phyloP scores from a whole-genome alignment of 1,140 invertebrate genomes.

The Brachionus rubens region DNA sequence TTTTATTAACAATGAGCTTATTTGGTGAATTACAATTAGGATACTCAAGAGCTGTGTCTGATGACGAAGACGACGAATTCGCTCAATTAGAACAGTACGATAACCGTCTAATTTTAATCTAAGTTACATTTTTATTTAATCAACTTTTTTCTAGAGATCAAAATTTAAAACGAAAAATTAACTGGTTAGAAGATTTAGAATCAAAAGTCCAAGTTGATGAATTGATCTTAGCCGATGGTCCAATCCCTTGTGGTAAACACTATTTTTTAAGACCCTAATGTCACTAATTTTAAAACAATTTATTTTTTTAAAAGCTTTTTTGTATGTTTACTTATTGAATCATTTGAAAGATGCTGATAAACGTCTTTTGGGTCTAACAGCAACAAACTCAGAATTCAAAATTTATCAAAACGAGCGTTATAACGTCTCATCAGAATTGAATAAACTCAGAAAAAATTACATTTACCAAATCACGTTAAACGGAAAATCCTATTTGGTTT shows the following conservation, averaged over 20 bases:
- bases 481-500: slow-evolving; percentile 5
- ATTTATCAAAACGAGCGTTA: background rate
- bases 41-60: slow-evolving; percentile 27
- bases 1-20: slow-evolving; percentile 28
- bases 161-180: slow-evolving; percentile 26
- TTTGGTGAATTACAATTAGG: slow-evolving; percentile 45
- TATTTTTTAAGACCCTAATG: background rate
- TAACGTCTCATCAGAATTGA: background rate
- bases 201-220: slow-evolving; percentile 33
- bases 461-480: slow-evolving; percentile 21
- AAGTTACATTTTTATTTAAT: background rate
- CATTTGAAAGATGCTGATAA: slow-evolving; percentile 18
- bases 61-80: slow-evolving; percentile 39
- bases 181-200: slow-evolving; percentile 10
- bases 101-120: background rate
- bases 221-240: slow-evolving; percentile 37
- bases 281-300: background rate
- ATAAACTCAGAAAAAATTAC: slow-evolving; percentile 9
- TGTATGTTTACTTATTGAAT: slow-evolving; percentile 25
- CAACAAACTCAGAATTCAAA: slow-evolving; percentile 42
- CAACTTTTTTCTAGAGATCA: slow-evolving; percentile 7
- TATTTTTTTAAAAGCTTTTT: slow-evolving; percentile 13
- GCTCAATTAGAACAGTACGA: slow-evolving; percentile 1
- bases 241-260: background rate
- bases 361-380: slow-evolving; percentile 12